These are phyloP conservation scores for Ephialtes manifestator DNA, from an alignment of 2,888 invertebrate species.

Conservation along the genomic window DNA sequence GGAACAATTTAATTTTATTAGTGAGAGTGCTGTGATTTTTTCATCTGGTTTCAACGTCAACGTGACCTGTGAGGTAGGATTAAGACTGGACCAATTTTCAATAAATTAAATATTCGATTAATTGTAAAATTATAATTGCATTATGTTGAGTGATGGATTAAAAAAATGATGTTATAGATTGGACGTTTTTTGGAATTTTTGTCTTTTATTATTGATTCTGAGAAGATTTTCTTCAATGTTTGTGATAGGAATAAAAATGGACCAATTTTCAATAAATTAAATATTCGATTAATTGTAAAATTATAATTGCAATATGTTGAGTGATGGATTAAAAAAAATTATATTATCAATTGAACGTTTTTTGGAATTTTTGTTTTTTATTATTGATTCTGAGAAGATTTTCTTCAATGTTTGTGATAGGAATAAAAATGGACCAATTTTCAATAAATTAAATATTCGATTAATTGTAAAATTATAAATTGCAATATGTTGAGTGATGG, in stretches of 20 bases:
- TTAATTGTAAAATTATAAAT: background rate
- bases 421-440: conserved; percentile 10
- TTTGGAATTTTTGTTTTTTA: too few species aligned
- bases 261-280: background rate
- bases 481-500: too few species aligned
- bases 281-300: conserved; percentile 2
- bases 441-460: background rate
- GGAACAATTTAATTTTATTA: conserved; percentile 56
- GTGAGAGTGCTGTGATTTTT: conserved; percentile 58
- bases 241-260: conserved; percentile 46
- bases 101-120: conserved; percentile 1
- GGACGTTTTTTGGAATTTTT: too few species aligned
- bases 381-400: too few species aligned
- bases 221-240: too few species aligned
- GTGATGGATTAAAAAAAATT: too few species aligned
- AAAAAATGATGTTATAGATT: too few species aligned
- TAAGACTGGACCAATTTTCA: background rate
- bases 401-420: too few species aligned
- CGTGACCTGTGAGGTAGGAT: conserved; percentile 55
- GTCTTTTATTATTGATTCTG: too few species aligned
- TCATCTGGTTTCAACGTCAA: conserved; percentile 26
- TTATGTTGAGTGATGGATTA: too few species aligned
- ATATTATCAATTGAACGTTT: too few species aligned
- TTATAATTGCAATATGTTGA: too few species aligned
- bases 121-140: background rate